Conservation (phyloP, 2,113 vertebrate genomes). For the Globicephala melas region DNA sequence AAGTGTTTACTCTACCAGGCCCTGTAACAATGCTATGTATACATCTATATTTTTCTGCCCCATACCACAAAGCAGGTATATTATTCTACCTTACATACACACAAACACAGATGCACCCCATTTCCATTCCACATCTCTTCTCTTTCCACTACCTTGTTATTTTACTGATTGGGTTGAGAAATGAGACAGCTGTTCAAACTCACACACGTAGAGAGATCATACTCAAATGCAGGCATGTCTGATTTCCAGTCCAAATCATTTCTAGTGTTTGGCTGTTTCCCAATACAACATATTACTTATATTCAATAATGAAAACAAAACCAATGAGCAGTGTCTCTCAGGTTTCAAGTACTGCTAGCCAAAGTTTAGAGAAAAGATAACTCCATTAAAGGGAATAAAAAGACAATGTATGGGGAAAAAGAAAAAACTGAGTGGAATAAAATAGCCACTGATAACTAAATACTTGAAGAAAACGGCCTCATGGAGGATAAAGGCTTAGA, state of each 20-base stretch:
- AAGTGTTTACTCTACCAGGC: background rate
- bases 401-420: background rate
- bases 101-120: background rate
- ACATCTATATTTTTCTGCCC: background rate
- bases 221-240: background rate
- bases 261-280: background rate
- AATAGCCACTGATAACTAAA: background rate
- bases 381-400: background rate
- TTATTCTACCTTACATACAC: background rate
- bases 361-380: background rate
- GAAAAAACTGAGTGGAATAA: background rate
- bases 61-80: background rate
- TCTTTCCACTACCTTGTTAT: background rate
- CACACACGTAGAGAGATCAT: background rate
- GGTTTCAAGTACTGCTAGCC: background rate
- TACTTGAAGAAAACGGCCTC: background rate
- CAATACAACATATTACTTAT: background rate
- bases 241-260: background rate
- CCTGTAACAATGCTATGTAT: background rate
- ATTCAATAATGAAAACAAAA: background rate
- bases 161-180: background rate
- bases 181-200: background rate
- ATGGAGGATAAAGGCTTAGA: background rate
- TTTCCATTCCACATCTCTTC: background rate
- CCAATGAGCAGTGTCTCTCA: background rate